Conservation (phyloP, 2,113 vertebrate genomes). For the Amazona guildingii region DNA sequence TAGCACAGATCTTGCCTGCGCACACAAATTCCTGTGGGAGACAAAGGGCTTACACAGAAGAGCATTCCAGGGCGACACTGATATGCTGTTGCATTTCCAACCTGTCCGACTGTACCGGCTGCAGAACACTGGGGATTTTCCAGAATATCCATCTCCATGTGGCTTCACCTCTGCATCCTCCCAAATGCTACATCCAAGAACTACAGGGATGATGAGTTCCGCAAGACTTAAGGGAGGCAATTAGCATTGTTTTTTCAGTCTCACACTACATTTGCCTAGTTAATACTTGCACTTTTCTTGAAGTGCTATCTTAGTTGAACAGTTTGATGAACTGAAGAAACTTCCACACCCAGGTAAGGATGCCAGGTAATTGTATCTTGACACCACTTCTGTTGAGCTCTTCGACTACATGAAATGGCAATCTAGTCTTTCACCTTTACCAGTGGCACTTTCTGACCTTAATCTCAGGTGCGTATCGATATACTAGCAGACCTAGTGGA, state of each 20-base stretch:
- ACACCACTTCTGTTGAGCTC: not conserved
- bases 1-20: not conserved
- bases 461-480: accelerated
- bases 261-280: not conserved
- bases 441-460: not conserved
- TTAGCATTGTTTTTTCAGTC: not conserved
- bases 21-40: not conserved
- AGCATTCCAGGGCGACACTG: not conserved
- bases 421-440: not conserved
- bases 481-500: not conserved
- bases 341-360: not conserved
- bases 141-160: accelerated
- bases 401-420: accelerated
- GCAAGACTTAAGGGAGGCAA: not conserved
- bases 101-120: not conserved
- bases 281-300: not conserved
- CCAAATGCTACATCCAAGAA: not conserved
- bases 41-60: not conserved
- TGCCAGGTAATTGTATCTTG: not conserved
- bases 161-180: not conserved
- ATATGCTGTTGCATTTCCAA: not conserved
- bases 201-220: not conserved
- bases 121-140: not conserved
- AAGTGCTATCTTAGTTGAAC: not conserved
- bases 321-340: not conserved